Base-by-base conservation (phyloP, 2,113 vertebrate species). In the Callionymus lyra region DNA sequence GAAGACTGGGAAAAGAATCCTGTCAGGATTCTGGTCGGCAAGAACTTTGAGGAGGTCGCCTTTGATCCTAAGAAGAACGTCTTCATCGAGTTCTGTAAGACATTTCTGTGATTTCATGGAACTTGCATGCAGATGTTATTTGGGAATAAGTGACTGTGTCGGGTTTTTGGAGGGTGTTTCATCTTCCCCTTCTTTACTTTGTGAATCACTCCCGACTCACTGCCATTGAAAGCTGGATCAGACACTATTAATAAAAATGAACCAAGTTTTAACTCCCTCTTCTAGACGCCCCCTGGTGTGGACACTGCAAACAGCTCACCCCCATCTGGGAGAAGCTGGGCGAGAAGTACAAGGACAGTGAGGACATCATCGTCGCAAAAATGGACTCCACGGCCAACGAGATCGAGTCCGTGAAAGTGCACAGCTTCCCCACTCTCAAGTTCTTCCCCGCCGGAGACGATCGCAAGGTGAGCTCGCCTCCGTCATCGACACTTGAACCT, bases 381-480 rank as follows among this genome's bases (percentile, higher is more conserved):
- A 97, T 98, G 93, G 95, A 99, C 64, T 90, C 95, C 0, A 98
- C 95, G 0, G 93, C 87, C 47, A 99, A 99, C 1, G 95, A 99
- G 82, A 90, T 98, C 2, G 94, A 98, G 41, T 19, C 84, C 0
- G 93, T 99, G 36, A 94, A 92, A 72, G 92, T 99, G 44, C 95
- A 98, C 82, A 99, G 95, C 76, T 98, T 98, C 72, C 95, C 95
- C 38, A 98, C 95, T 0, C 86, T 99, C 12, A 99, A 97, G 68
- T 97, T 93, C 82, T 99, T 99, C 82, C 94, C 95, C 0, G 89
- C 90, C 16, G 79, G 88, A 34, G 41, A 87, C 0, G 93, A 86
- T 6, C 86, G 37, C 59, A 90, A 87, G 70, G 94, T 96, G 10
- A 31, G 17, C 16, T 12, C 32, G 6, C 2, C 12, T 16, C 12